Conservation (phyloP, 2,113 vertebrate genomes). For the Brachyhypopomus gauderio region DNA sequence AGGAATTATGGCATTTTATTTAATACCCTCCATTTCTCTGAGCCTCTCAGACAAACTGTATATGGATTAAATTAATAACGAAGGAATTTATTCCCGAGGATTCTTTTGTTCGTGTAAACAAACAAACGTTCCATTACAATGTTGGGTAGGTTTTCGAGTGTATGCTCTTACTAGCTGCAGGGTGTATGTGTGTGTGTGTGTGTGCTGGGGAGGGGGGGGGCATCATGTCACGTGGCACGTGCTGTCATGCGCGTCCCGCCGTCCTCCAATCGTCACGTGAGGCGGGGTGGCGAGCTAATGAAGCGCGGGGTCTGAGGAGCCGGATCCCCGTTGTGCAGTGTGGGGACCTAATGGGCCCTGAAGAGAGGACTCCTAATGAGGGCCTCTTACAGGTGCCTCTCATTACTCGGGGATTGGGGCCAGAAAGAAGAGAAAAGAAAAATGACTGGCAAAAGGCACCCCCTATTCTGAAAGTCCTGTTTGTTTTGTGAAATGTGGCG, state of each 20-base stretch:
- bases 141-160: not conserved
- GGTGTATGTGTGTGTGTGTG: not conserved
- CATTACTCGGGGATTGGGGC: constrained; percentile 40
- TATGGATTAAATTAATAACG: constrained; percentile 11
- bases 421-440: constrained; percentile 16
- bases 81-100: constrained; percentile 13
- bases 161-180: not conserved
- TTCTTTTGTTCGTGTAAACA: constrained; percentile 25
- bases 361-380: constrained; percentile 41
- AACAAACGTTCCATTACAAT: constrained; percentile 42
- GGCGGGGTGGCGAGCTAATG: constrained; percentile 26
- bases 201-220: too few species aligned
- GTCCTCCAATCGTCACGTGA: constrained; percentile 34
- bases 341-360: constrained; percentile 43
- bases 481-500: too few species aligned
- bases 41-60: not conserved
- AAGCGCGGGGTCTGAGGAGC: not conserved
- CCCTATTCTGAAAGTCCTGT: not conserved
- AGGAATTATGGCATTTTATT: not conserved
- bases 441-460: not conserved
- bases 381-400: constrained; percentile 45
- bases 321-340: constrained; percentile 16
- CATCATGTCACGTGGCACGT: too few species aligned
- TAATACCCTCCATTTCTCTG: not conserved
- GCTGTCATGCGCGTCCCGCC: not conserved